Conservation (phyloP, 1,140 invertebrate genomes). For the Platorchestia sp. region DNA sequence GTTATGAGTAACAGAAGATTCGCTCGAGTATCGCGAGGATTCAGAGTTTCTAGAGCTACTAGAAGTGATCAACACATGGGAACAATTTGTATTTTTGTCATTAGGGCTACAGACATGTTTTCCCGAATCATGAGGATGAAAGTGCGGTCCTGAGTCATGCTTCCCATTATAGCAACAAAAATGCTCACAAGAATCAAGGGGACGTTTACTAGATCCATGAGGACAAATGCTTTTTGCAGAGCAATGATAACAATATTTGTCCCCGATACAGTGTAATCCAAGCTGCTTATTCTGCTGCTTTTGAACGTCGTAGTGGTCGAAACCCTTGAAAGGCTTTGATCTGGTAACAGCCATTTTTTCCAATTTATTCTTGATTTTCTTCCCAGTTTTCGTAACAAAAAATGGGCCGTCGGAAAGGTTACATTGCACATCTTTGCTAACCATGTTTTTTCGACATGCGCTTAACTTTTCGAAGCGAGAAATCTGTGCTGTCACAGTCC, state of each 20-base stretch:
- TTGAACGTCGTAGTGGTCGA: neutral
- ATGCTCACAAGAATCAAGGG: neutral
- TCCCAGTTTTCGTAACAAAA: neutral
- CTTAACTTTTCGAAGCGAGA: neutral
- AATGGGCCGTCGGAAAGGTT: neutral
- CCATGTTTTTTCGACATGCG: neutral
- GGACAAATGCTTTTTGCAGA: neutral
- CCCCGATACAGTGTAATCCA: too few species aligned
- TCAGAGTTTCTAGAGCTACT: neutral
- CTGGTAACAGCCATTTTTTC: neutral
- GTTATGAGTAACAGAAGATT: neutral
- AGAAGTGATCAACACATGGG: neutral
- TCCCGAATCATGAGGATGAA: neutral
- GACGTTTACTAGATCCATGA: neutral
- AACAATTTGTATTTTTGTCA: neutral
- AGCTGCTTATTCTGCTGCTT: neutral
- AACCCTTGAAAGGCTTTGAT: neutral
- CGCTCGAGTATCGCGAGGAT: neutral
- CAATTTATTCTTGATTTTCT: conserved; percentile 3
- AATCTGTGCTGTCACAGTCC: neutral
- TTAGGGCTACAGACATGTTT: neutral
- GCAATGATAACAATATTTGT: neutral
- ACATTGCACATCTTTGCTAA: neutral
- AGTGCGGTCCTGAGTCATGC: too few species aligned
- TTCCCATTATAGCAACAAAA: too few species aligned